Base-by-base conservation (phyloP, 1,140 invertebrate species). In the Drosophila bifasciata region DNA sequence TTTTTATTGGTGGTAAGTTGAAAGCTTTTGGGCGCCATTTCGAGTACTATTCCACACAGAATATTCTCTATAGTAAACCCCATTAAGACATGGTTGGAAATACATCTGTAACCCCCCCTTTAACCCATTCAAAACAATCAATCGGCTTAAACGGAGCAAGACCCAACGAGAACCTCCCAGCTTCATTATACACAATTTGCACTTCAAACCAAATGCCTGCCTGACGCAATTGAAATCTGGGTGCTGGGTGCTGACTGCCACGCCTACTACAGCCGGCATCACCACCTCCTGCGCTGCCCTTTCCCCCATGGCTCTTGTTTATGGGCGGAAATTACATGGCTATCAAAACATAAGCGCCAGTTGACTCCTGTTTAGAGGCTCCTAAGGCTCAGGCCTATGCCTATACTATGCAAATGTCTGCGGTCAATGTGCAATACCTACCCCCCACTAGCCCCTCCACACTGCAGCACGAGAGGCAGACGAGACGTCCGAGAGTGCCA, bases 261-360 rank as follows among this genome's bases (percentile, higher is more conserved):
- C 36, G 45, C 36, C 62, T n/a, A n/a, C n/a, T n/a, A n/a, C n/a
- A n/a, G n/a, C n/a, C n/a, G n/a, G n/a, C n/a, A n/a, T n/a, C n/a
- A n/a, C n/a, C n/a, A n/a, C n/a, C n/a, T n/a, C 9, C 32, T 36
- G 3, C 11, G 8, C 32, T 13, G 44, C 36, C 49, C 8, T 36
- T 36, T 25, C 1, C 23, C 23, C n/a, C 39, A 72, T 28, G 43
- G 52, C 44, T 28, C 71, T 50, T 85, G 80, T 81, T 80, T 85
- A 86, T 80, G 81, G 77, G 57, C 81, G 80, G 81, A 85, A 85
- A 85, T 85, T 85, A 85, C 80, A 85, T 77, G 77, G 73, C 81
- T 77, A 85, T 85, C 80, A 85, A 86, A 85, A 86, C 80, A 85
- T 85, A 85, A 86, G 73, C 81, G 68, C 57, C 63, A 74, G 77